Conservation (phyloP, 2,888 invertebrate genomes). For the Diaperis boleti region DNA sequence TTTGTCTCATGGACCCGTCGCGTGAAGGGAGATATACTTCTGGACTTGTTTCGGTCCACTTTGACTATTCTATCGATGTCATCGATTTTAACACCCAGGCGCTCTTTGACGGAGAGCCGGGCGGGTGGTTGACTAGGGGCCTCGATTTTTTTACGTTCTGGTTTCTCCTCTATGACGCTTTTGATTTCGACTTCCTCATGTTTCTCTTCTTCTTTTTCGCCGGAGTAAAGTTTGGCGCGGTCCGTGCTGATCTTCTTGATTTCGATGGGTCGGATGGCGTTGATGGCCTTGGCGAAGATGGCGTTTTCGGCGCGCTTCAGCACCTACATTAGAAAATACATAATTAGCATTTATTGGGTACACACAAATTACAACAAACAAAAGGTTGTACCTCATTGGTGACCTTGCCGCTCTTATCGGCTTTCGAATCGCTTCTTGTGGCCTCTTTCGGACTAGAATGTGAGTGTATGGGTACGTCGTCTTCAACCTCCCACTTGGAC, state of each 20-base stretch:
- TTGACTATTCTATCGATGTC: slow-evolving; percentile 72
- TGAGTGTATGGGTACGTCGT: slow-evolving; percentile 71
- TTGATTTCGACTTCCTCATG: slow-evolving; percentile 38
- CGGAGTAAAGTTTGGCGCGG: slow-evolving; percentile 75
- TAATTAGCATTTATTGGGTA: too few relatives aligned
- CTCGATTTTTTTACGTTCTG: slow-evolving; percentile 45
- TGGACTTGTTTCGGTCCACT: slow-evolving; percentile 63
- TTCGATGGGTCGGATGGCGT: slow-evolving; percentile 82
- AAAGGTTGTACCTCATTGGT: slow-evolving; percentile 76
- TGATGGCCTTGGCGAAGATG: slow-evolving; percentile 89
- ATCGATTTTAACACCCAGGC: slow-evolving; percentile 82
- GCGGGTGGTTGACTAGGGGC: slow-evolving; percentile 67
- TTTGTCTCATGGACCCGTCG: slow-evolving; percentile 61
- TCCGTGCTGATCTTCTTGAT: slow-evolving; percentile 80
- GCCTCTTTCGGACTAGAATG: slow-evolving; percentile 53
- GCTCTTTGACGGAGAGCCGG: too few relatives aligned
- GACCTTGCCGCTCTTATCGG: slow-evolving; percentile 74
- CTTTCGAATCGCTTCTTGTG: slow-evolving; percentile 59
- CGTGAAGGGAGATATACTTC: slow-evolving; percentile 69
- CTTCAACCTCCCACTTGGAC: slow-evolving; percentile 91
- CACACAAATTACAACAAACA: too few relatives aligned
- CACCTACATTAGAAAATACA: slow-evolving; percentile 67
- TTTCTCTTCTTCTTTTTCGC: slow-evolving; percentile 59
- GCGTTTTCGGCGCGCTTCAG: slow-evolving; percentile 92
- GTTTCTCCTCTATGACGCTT: slow-evolving; percentile 35